Base-by-base conservation (phyloP, 2,113 vertebrate genomes). In the Meriones unguiculatus region DNA sequence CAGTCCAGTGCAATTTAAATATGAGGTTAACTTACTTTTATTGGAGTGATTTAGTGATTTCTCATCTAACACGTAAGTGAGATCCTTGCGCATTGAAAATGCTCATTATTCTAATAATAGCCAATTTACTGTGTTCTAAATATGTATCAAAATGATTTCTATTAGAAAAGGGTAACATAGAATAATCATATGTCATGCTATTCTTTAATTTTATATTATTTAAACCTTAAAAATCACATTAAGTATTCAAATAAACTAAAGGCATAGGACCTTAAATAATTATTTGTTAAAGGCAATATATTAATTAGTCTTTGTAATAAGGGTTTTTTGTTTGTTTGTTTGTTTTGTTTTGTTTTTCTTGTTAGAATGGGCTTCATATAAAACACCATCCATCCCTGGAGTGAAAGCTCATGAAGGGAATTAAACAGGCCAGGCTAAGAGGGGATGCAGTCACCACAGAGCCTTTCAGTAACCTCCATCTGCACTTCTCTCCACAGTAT, bases 21-120 rank as follows among this genome's bases (percentile, higher is more conserved):
- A 75, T 52, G 28, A 93, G 52, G 13, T 91, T 97, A 89, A 46
- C 8, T 65, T 91, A 46, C 8, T 65, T 91, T 95, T 80, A 76
- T 85, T 78, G 69, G 85, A 94, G 75, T 76, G 18, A 90, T 80
- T 72, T 38, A 9, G 72, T 52, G 18, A 89, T 50, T 90, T 94
- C 35, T 65, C 12, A 50, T 67, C 65, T 65, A 88, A 88, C 72
- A 57, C 75, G 13, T 28, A 76, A 38, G 30, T 17, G 70, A 41
- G 30, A 94, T 82, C 90, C 77, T 30, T 78, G 69, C 8, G 69
- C 77, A 72, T 54, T 90, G 24, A 87, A 90, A 46, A 12, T 38
- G 7, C 0, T 50, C 54, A 12, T 92, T 94, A 28, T 82, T 46
- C n/a, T 93, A 77, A 67, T 64, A 52, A 90, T 87, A 81, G 12